Evolutionary conservation across 2,113 vertebrate genomes (phyloP).

Genomic region (Bettongia penicillata): DNA sequence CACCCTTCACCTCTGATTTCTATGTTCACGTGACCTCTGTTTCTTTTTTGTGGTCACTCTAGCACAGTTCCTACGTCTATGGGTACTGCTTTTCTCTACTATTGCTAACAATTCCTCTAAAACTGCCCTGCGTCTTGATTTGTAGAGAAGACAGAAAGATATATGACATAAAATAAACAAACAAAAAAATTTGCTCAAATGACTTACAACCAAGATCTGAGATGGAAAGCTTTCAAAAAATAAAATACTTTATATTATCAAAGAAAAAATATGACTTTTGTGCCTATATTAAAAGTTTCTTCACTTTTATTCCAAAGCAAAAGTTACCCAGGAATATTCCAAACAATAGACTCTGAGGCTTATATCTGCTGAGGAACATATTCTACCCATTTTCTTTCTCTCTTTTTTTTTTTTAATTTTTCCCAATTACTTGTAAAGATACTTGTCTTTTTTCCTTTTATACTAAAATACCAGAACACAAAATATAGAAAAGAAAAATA

Average conservation of each 20-base stretch:
- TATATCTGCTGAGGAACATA: neutral
- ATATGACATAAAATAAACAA: neutral
- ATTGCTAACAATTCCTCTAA: neutral
- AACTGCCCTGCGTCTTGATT: neutral
- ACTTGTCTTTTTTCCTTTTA: too few relatives aligned
- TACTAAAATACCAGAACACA: too few relatives aligned
- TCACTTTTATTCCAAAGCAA: neutral
- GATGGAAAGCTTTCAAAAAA: neutral
- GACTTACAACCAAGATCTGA: neutral
- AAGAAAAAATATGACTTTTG: neutral
- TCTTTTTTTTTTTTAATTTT: too few relatives aligned
- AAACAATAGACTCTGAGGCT: neutral
- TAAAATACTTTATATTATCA: neutral
- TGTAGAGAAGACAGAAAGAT: neutral
- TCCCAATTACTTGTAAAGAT: too few relatives aligned
- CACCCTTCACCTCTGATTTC: slow-evolving; percentile 36
- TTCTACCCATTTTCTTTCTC: neutral
- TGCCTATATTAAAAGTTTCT: neutral
- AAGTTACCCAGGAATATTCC: neutral
- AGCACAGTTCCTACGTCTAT: neutral
- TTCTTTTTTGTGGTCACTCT: neutral
- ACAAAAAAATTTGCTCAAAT: neutral
- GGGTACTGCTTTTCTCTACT: neutral
- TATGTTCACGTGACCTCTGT: slow-evolving; percentile 4
- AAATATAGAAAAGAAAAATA: too few relatives aligned